Conservation (phyloP, 2,113 vertebrate species). For the Paracanthobrama guichenoti region DNA sequence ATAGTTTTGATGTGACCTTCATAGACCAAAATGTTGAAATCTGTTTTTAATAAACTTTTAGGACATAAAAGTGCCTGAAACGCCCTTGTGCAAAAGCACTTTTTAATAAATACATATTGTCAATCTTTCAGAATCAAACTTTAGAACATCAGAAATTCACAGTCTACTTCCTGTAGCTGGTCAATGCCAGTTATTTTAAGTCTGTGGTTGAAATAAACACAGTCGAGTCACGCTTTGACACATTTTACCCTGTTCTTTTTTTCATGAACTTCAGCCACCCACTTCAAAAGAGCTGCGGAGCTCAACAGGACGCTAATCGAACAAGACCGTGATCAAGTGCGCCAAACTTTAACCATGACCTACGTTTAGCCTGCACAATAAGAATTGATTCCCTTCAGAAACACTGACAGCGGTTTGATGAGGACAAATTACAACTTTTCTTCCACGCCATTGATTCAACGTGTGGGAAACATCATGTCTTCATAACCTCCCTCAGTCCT, state of each 20-base stretch:
- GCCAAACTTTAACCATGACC: constrained; percentile 37
- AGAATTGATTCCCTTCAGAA: constrained; percentile 39
- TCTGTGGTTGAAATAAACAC: not conserved
- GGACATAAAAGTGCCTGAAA: not conserved
- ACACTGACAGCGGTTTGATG: constrained; percentile 36
- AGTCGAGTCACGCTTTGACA: not conserved
- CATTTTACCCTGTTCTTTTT: not conserved
- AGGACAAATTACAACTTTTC: constrained; percentile 52
- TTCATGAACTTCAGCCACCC: not conserved
- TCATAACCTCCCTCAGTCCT: not conserved
- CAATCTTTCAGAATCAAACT: not conserved
- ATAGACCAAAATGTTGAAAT: not conserved
- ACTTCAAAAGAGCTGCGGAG: constrained; percentile 3
- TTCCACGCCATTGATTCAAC: constrained; percentile 28
- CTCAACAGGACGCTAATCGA: constrained; percentile 23
- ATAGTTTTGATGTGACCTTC: not conserved
- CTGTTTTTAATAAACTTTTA: not conserved
- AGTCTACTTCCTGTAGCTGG: too few species aligned
- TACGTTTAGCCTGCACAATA: constrained; percentile 34
- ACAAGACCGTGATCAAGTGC: constrained; percentile 27
- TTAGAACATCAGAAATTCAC: not conserved
- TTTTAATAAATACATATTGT: not conserved
- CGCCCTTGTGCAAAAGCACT: not conserved
- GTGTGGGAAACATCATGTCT: constrained; percentile 27
- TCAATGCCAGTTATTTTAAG: not conserved